Percentiles rank a stretch among this genome's conserved stretches.
These are phyloP conservation scores for Plebejus melissa DNA, from an alignment of 2,888 invertebrate species.

Conservation along the genomic window DNA sequence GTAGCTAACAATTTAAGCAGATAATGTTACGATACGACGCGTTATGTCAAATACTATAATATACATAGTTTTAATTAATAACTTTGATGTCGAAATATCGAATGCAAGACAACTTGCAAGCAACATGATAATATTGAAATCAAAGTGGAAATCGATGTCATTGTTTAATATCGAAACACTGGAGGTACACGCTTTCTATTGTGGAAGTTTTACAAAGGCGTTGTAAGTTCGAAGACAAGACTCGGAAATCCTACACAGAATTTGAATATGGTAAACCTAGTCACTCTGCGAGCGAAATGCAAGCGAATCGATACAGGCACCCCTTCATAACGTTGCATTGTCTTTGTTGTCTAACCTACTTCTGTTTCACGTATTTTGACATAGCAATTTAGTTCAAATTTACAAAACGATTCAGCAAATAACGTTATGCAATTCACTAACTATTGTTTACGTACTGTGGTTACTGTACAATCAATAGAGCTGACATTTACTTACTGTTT, in stretches of 20 bases:
- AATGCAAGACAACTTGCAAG: neutral
- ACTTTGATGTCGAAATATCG: too few relatives aligned
- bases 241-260: conserved; percentile 23
- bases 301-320: conserved; percentile 69
- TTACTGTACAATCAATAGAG: neutral
- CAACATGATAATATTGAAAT: neutral
- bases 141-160: conserved; percentile 7
- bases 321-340: conserved; percentile 66
- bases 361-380: conserved; percentile 42
- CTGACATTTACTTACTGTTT: neutral
- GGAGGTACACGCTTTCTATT: conserved; percentile 12
- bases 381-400: conserved; percentile 39
- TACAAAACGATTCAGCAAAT: conserved; percentile 21
- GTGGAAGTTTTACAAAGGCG: conserved; percentile 7
- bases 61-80: too few relatives aligned
- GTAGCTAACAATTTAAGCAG: too few relatives aligned
- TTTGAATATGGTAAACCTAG: conserved; percentile 35
- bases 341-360: conserved; percentile 74
- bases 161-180: conserved; percentile 5
- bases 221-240: conserved; percentile 10
- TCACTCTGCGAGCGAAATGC: conserved; percentile 58
- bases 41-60: too few relatives aligned
- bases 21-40: too few relatives aligned
- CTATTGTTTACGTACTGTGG: conserved; percentile 9
- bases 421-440: conserved; percentile 18